These are phyloP conservation scores for Trissolcus brochymenae DNA, from an alignment of 2,888 invertebrate species.

Conservation along the genomic window DNA sequence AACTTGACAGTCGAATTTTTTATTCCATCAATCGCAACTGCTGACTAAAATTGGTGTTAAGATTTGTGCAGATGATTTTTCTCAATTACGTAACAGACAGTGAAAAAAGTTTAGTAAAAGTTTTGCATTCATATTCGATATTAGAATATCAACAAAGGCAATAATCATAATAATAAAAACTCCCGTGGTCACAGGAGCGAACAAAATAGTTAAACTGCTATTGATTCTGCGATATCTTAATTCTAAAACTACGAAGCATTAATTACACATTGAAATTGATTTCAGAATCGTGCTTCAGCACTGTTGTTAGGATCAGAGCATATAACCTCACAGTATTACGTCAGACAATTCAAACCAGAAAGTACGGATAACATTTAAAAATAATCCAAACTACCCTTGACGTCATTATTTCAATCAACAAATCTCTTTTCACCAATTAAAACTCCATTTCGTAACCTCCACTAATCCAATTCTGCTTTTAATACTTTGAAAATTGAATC, in stretches of 20 bases:
- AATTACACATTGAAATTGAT: constrained; percentile 34
- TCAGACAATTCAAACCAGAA: background rate
- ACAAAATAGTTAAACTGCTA: constrained; percentile 9
- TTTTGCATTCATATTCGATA: background rate
- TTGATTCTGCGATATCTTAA: constrained; percentile 27
- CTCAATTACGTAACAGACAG: no score
- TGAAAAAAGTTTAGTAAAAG: background rate
- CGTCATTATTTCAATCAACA: constrained; percentile 19
- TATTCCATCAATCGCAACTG: no score
- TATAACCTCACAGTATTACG: background rate
- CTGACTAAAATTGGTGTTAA: no score
- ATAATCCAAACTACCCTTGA: constrained; percentile 13
- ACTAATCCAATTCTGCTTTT: constrained; percentile 23
- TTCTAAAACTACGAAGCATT: constrained; percentile 22
- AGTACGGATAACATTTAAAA: constrained; percentile 2
- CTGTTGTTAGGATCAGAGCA: constrained; percentile 25
- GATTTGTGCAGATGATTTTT: no score
- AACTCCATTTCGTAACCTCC: constrained; percentile 32
- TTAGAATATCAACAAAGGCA: background rate
- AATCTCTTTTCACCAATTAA: constrained; percentile 36
- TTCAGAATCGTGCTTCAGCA: constrained; percentile 14
- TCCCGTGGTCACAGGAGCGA: background rate
- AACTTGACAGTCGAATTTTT: no score
- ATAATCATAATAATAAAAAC: background rate
- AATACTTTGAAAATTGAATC: constrained; percentile 34